Percentiles rank a stretch among this genome's conserved stretches.
These are phyloP conservation scores for Upupa epops DNA, from an alignment of 2,113 vertebrate species.

Conservation along the genomic window DNA sequence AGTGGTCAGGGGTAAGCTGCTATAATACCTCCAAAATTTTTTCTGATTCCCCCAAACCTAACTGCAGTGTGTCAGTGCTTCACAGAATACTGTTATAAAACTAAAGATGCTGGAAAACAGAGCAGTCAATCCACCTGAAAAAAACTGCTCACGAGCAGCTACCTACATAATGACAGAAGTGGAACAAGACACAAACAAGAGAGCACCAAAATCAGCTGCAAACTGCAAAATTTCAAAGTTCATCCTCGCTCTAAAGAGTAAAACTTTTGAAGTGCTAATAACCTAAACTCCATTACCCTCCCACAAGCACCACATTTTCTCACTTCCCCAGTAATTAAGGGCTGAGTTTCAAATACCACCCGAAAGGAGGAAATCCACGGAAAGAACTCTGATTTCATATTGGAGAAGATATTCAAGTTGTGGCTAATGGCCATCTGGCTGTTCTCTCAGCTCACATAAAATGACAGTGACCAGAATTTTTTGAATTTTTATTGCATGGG, in stretches of 20 bases:
- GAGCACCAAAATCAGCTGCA: neutral
- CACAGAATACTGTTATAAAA: neutral
- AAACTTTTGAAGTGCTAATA: neutral
- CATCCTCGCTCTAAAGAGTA: neutral
- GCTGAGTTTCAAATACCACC: neutral
- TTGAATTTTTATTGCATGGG: neutral
- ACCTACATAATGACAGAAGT: neutral
- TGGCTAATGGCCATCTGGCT: neutral
- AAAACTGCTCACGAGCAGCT: neutral
- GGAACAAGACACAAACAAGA: neutral
- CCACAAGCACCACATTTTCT: neutral
- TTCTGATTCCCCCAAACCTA: neutral
- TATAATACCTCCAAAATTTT: neutral
- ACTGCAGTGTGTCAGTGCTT: neutral
- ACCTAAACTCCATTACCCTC: rapidly evolving
- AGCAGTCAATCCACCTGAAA: neutral
- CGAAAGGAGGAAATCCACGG: neutral
- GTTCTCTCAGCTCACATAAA: neutral
- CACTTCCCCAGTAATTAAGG: neutral
- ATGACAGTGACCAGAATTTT: neutral
- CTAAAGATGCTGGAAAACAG: neutral
- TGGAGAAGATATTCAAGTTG: neutral
- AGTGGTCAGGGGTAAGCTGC: neutral
- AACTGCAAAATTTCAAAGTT: neutral
- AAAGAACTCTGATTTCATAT: neutral